Percentiles rank a stretch among this genome's conserved stretches.
These are phyloP conservation scores for Mareca penelope DNA, from an alignment of 2,797 vertebrate species.

Conservation along the genomic window DNA sequence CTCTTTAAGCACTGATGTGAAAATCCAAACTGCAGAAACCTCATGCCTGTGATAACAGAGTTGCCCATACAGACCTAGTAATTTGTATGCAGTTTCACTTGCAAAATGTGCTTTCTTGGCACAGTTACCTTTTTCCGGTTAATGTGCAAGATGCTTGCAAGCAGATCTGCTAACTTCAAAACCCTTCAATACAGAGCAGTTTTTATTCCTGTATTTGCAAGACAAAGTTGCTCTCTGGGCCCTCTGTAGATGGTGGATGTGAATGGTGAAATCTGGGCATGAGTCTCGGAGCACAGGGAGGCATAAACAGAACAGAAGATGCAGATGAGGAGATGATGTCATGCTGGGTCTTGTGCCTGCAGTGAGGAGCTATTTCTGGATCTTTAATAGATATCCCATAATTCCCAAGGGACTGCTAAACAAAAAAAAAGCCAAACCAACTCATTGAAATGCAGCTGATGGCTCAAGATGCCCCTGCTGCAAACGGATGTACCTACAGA, in stretches of 20 bases:
- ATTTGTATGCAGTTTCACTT: neutral
- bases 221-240: neutral
- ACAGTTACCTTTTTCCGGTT: neutral
- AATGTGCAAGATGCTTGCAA: neutral
- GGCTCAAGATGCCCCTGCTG: constrained; percentile 18
- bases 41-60: rapidly evolving
- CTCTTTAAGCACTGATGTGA: neutral
- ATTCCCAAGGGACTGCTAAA: constrained; percentile 67
- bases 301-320: constrained; percentile 60
- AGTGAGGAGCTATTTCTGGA: constrained; percentile 80
- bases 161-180: neutral
- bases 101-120: neutral
- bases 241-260: neutral
- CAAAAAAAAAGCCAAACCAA: constrained; percentile 38
- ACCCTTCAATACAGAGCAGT: neutral
- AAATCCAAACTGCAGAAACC: neutral
- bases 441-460: constrained; percentile 37
- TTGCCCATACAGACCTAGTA: neutral
- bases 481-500: constrained; percentile 1
- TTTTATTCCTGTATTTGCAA: neutral
- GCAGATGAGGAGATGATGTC: constrained; percentile 60
- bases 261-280: neutral
- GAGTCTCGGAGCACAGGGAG: constrained; percentile 5
- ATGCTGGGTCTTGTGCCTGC: constrained; percentile 69
- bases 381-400: constrained; percentile 77